Evolutionary conservation across 23 tunicate species (phyloP), one percentile per base, ranked within the genome.

Genomic region (Trididemnum miniatum): DNA sequence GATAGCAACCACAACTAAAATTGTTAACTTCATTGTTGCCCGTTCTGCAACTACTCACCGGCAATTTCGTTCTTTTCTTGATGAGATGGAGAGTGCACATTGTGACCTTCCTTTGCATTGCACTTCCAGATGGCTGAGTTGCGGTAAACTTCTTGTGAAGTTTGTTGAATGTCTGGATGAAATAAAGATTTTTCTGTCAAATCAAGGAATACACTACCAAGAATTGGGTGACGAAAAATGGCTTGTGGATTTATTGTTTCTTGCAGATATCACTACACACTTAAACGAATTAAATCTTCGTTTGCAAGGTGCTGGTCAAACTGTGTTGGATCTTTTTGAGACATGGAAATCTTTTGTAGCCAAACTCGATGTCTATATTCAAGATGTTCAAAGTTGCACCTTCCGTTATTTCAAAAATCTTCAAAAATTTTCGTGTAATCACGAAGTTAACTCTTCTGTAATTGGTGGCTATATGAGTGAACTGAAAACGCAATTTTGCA

Each of bases 1-100:
- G 59, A 80, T 80, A 57, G 59, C 84, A 80, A 80, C 84, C 75
- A 57, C 59, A 80, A 80, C 84, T 25, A 80, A 80, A 80, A 80
- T 80, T 37, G 84, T 80, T 65, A 80, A 80, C 34, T 80, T 37
- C 74, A 65, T 80, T 80, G 86, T 82, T 78, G 79, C 86, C 40
- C 65, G 87, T 79, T 83, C 87, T 83, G 80, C 80, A 76, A 83
- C 87, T 76, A 83, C 87, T 76, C 80, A 83, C 87, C 73, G 80
- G 76, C 87, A 72, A 39, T 83, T 83, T 83, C 80, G 87, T 76
- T 83, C 80, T 83, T 83, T 83, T 31, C 79, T 82, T 83, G 87
- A 83, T 76, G 87, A 83, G 87, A 83, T 83, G 87, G 59, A 83
- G 51, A 50, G 71, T 83, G 87, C 87, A 83, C 76, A 83, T 40